Conservation (phyloP, 2,797 vertebrate species). For the Hoplostethus mediterraneus region DNA sequence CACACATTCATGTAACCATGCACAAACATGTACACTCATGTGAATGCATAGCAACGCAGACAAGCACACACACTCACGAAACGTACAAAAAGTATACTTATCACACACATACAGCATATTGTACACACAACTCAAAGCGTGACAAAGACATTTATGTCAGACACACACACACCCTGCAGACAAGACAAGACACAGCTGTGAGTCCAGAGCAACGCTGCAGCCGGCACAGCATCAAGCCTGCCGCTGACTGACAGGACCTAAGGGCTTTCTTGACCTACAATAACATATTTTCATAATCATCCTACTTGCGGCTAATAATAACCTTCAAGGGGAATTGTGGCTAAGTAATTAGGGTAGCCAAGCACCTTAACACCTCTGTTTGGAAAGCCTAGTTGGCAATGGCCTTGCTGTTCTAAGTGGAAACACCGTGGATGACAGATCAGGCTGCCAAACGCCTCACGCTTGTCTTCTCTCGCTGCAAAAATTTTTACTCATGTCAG, state of each 20-base stretch:
- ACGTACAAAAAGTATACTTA: slow-evolving; percentile 15
- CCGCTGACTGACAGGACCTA: slow-evolving; percentile 70
- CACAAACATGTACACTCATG: not conserved
- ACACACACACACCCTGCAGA: slow-evolving; percentile 22
- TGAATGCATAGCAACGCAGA: not conserved
- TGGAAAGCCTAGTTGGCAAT: slow-evolving; percentile 33
- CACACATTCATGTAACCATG: not conserved
- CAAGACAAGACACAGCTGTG: slow-evolving; percentile 73
- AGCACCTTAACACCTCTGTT: slow-evolving; percentile 82
- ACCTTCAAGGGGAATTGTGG: slow-evolving; percentile 78
- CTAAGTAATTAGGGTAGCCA: slow-evolving; percentile 82
- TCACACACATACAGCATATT: not conserved
- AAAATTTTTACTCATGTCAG: slow-evolving; percentile 21
- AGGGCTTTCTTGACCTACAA: slow-evolving; percentile 67
- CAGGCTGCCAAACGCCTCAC: slow-evolving; percentile 12
- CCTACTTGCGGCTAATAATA: slow-evolving; percentile 87
- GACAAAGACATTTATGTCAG: no score
- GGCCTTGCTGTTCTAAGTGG: slow-evolving; percentile 35
- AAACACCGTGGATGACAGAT: slow-evolving; percentile 43
- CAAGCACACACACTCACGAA: slow-evolving; percentile 11
- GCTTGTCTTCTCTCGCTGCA: slow-evolving; percentile 2
- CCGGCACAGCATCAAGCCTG: slow-evolving; percentile 57
- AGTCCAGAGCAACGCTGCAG: slow-evolving; percentile 54
- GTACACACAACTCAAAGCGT: slow-evolving; percentile 6
- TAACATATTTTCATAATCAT: slow-evolving; percentile 83